These are phyloP conservation scores for Lydus trimaculatus DNA, from an alignment of 2,888 invertebrate species.

Conservation along the genomic window DNA sequence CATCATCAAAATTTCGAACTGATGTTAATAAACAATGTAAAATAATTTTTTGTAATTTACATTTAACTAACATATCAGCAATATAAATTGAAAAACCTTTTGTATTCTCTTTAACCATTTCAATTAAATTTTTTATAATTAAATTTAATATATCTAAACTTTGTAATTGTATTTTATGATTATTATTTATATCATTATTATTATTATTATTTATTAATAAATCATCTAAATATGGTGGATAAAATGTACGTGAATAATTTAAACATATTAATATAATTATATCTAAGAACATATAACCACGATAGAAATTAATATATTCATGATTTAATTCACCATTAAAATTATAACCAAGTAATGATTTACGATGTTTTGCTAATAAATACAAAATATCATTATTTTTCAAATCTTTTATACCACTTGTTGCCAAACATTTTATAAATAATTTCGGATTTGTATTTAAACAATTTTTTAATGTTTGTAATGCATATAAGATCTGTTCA, in stretches of 20 bases:
- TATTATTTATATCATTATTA: constrained; percentile 73
- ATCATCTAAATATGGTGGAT: constrained; percentile 71
- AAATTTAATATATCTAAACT: constrained; percentile 77
- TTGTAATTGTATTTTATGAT: constrained; percentile 79
- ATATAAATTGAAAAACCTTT: constrained; percentile 80
- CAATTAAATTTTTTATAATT: constrained; percentile 75
- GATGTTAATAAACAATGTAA: constrained; percentile 82
- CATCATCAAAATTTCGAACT: constrained; percentile 69
- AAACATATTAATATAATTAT: constrained; percentile 77
- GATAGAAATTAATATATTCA: constrained; percentile 73
- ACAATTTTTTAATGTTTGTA: constrained; percentile 77
- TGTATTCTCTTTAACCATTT: constrained; percentile 78
- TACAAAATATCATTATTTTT: constrained; percentile 66
- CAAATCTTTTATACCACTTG: constrained; percentile 71
- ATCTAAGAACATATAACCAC: constrained; percentile 83
- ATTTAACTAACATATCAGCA: constrained; percentile 74
- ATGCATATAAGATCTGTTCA: constrained; percentile 74
- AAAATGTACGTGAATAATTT: constrained; percentile 82
- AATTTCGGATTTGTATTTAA: constrained; percentile 74
- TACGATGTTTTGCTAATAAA: constrained; percentile 76
- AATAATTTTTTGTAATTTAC: constrained; percentile 84
- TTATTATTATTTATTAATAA: constrained; percentile 44
- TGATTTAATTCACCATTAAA: constrained; percentile 69
- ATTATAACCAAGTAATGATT: constrained; percentile 79
- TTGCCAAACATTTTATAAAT: constrained; percentile 77